Evolutionary conservation across 2,797 vertebrate genomes (phyloP).

Genomic region (Amphiprion clarkii): DNA sequence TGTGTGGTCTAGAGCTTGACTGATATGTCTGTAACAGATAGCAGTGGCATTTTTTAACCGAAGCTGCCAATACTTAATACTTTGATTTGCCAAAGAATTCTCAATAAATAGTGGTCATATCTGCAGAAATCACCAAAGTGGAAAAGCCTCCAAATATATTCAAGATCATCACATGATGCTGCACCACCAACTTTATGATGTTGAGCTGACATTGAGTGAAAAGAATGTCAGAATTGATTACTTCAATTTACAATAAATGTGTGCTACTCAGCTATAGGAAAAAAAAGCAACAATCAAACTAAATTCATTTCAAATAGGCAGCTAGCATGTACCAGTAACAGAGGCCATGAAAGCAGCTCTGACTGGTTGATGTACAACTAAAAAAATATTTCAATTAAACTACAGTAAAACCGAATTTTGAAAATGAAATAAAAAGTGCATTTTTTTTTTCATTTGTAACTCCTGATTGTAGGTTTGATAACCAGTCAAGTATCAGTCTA

Average conservation of each 20-base stretch:
- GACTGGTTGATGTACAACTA: background rate
- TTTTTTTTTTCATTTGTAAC: background rate
- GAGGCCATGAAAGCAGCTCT: background rate
- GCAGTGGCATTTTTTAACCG: background rate
- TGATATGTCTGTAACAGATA: conserved; percentile 33
- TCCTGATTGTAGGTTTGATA: background rate
- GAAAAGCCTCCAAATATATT: no score
- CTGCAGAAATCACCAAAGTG: no score
- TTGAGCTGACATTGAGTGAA: background rate
- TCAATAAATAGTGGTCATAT: no score
- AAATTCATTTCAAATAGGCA: background rate
- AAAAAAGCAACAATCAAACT: background rate
- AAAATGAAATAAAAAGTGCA: conserved; percentile 32
- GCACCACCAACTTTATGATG: no score
- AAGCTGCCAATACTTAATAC: conserved; percentile 11
- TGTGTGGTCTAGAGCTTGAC: conserved; percentile 17
- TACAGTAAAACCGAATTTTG: conserved; percentile 2
- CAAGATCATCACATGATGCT: no score
- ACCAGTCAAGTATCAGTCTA: conserved; percentile 17
- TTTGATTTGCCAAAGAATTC: background rate
- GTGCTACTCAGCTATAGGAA: background rate
- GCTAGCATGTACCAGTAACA: background rate
- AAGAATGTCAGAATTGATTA: background rate
- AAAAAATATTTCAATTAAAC: conserved; percentile 15
- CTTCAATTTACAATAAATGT: background rate